These are phyloP conservation scores for Holothuria scabra DNA, from an alignment of 53 echinoderm and acorn worm species.

Conservation along the genomic window DNA sequence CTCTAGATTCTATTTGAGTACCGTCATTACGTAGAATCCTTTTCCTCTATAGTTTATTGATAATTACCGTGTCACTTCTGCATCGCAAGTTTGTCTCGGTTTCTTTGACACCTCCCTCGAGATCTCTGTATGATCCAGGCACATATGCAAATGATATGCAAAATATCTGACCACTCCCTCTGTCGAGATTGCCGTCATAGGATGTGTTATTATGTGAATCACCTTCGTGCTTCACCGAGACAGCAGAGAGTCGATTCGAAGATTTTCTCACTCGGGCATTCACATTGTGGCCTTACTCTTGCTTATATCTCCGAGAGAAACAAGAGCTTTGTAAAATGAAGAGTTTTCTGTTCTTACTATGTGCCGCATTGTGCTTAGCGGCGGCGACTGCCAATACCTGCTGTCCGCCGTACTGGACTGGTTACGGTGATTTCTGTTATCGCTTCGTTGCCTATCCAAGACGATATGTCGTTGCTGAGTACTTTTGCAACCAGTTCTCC, in stretches of 20 bases:
- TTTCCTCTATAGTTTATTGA: too few relatives aligned
- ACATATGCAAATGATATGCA: too few relatives aligned
- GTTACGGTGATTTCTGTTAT: constrained; percentile 44
- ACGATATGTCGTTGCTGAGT: constrained; percentile 59
- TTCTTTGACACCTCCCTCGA: too few relatives aligned
- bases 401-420: constrained; percentile 68
- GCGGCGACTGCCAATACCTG: constrained; percentile 22
- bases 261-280: neutral
- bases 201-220: too few relatives aligned
- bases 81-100: too few relatives aligned
- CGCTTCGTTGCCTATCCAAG: constrained; percentile 64
- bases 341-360: neutral
- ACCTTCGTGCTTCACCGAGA: neutral
- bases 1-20: too few relatives aligned
- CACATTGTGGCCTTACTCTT: constrained; percentile 14
- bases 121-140: too few relatives aligned
- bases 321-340: constrained; percentile 13
- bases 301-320: constrained; percentile 9
- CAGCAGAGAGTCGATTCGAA: neutral
- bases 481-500: constrained; percentile 61
- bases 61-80: too few relatives aligned
- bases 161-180: too few relatives aligned
- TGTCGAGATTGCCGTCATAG: too few relatives aligned
- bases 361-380: constrained; percentile 17
- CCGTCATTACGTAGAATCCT: too few relatives aligned